A percentile compares a stretch with the other conserved stretches of the same genome.
These are phyloP conservation scores for Drosophila pallidifrons DNA, from an alignment of 1,140 invertebrate genomes.

Conservation along the genomic window DNA sequence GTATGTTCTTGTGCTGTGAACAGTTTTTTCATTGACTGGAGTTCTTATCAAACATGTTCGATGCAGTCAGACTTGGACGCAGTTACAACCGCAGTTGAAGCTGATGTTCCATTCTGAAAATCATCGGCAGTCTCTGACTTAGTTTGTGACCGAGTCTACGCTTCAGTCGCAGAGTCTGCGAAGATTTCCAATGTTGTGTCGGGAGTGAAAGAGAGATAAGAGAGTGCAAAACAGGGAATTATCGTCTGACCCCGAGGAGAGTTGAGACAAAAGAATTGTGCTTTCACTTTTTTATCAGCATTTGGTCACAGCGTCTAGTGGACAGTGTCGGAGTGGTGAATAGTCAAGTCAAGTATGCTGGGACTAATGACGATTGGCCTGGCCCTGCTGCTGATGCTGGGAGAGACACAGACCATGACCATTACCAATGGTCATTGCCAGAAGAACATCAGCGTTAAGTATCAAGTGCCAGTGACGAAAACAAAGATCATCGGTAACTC, in stretches of 20 bases:
- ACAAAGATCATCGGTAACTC: conserved; percentile 13
- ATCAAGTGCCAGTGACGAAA: conserved; percentile 71
- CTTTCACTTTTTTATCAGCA: conserved; percentile 66
- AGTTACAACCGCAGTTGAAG: neutral
- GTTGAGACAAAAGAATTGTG: conserved; percentile 41
- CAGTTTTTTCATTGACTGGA: neutral
- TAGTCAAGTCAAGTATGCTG: conserved; percentile 44
- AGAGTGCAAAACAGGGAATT: conserved; percentile 56
- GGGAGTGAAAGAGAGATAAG: conserved; percentile 30
- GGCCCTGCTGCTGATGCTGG: conserved; percentile 24
- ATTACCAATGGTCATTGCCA: conserved; percentile 75
- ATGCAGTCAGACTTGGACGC: neutral
- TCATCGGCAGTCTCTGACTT: neutral
- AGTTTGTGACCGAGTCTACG: neutral
- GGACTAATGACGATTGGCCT: conserved; percentile 30
- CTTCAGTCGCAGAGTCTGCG: conserved; percentile 30
- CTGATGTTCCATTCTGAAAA: neutral
- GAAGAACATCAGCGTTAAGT: conserved; percentile 78
- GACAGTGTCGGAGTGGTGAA: conserved; percentile 8
- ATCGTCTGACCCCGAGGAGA: conserved; percentile 40
- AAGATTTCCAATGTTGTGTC: conserved; percentile 62
- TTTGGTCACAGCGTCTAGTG: conserved; percentile 45
- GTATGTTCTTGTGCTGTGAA: neutral
- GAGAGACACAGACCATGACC: conserved; percentile 34
- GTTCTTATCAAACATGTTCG: conserved; percentile 16